phyloP scores from a whole-genome alignment of 2,113 vertebrate species.

The Larimichthys polyactis region DNA sequence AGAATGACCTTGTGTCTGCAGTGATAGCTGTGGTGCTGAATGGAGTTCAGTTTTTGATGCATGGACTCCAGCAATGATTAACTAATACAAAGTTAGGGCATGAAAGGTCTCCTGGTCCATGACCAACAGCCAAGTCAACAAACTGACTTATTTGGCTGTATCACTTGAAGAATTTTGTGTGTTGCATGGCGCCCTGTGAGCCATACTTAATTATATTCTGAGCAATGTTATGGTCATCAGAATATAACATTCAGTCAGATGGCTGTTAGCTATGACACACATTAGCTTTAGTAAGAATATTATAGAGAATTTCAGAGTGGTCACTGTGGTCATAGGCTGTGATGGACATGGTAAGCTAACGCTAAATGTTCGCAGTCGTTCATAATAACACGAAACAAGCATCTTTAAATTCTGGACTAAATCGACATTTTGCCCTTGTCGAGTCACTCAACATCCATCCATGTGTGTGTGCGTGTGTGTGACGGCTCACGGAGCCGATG shows the following conservation, averaged over 20 bases:
- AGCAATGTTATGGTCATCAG: background rate
- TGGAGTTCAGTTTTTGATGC: background rate
- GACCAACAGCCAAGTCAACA: background rate
- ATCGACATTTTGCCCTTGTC: conserved; percentile 24
- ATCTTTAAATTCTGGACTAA: background rate
- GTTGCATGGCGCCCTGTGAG: no score
- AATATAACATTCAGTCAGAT: background rate
- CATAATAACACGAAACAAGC: background rate
- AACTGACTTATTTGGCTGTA: background rate
- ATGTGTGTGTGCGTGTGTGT: conserved; percentile 4
- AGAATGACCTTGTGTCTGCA: no score
- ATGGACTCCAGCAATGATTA: no score
- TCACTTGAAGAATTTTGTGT: no score
- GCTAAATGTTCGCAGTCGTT: background rate
- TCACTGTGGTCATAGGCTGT: background rate
- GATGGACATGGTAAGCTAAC: background rate
- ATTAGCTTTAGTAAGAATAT: background rate
- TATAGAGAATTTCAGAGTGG: background rate
- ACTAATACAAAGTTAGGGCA: background rate
- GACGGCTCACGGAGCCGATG: conserved; percentile 19
- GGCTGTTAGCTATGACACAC: background rate
- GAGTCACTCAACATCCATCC: conserved; percentile 15
- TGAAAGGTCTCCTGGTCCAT: background rate
- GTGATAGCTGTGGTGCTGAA: background rate
- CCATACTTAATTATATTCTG: no score